Percentiles rank a stretch among this genome's conserved stretches.
Evolutionary conservation across 2,113 vertebrate species (phyloP).

Genomic region (Tachysurus vachellii): DNA sequence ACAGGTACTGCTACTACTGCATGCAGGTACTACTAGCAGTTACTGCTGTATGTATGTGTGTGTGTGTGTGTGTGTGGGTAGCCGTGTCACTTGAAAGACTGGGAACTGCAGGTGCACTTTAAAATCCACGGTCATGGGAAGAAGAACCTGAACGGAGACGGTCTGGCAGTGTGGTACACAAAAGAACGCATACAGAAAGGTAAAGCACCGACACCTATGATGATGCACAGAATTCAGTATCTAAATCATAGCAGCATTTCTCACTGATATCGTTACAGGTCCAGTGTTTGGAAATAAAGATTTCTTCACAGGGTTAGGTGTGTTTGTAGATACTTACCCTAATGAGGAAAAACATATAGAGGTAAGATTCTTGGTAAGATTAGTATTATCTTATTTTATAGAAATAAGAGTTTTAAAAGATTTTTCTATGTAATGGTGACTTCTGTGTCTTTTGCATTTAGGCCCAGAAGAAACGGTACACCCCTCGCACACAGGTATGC

Average conservation of each 20-base stretch:
- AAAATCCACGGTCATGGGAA: constrained; percentile 94
- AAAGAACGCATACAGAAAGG: constrained; percentile 93
- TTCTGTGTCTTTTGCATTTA: constrained; percentile 74
- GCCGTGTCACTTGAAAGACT: constrained; percentile 92
- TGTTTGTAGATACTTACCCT: constrained; percentile 96
- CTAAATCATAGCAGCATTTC: neutral
- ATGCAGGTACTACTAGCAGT: too few species aligned
- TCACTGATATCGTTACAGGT: constrained; percentile 68
- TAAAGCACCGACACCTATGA: constrained; percentile 48
- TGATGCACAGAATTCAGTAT: neutral
- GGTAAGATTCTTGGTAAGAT: constrained; percentile 70
- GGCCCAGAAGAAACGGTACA: constrained; percentile 96
- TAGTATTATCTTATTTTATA: neutral
- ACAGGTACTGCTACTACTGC: too few species aligned
- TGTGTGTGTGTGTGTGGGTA: constrained; percentile 58
- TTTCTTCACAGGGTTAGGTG: constrained; percentile 91
- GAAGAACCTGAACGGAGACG: constrained; percentile 95
- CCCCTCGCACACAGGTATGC: constrained; percentile 90
- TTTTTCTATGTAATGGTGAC: too few species aligned
- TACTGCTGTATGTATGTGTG: neutral
- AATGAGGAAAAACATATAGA: constrained; percentile 97
- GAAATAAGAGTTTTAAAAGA: neutral
- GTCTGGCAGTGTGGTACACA: constrained; percentile 93
- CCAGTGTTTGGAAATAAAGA: constrained; percentile 96
- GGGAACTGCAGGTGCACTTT: constrained; percentile 98